Evolutionary conservation across 2,888 invertebrate genomes (phyloP), one percentile per base, ranked within the genome.

Genomic region (Emmelina monodactyla): DNA sequence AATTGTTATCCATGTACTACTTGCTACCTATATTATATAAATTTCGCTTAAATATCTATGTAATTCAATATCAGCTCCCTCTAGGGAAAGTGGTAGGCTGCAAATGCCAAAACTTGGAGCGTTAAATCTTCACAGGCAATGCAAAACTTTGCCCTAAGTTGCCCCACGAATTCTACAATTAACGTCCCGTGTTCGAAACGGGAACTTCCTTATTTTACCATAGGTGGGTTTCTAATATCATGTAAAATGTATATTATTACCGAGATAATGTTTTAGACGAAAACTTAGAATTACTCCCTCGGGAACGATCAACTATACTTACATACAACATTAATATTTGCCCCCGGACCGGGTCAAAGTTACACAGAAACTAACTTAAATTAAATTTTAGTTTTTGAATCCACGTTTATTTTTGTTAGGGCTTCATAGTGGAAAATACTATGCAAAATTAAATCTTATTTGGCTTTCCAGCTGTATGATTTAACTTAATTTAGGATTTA

Each of bases 151-250:
- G 39, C 52, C 50, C 45, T 45, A 62, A 68, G 62, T 68, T 68
- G 58, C 59, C 56, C 58, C 64, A 60, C 50, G 54, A 62, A 69
- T 66, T 66, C 62, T 53, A 62, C 65, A 68, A 67, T 71, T 69
- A 69, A 63, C 64, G 49, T 45, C 57, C 56, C 58, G 53, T 56
- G 54, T 52, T 52, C 55, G 37, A 44, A 50, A 53, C 46, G 47
- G 50, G 43, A 62, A 62, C 58, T 62, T 61, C 54, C 52, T 61
- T 64, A 62, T 61, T 66, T 66, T 55, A 64, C 55, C 58, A 61
- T 62, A 66, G 63, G 64, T 63, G 57, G 57, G 57, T 56, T 61
- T 63, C 61, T 64, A 66, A 66, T 65, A 64, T 58, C 57, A 51
- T 49, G 45, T 52, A 51, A 63, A 62, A 63, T 67, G 60, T 62